Evolutionary conservation across 2,888 invertebrate species (phyloP).

Genomic region (Craniophora ligustri): DNA sequence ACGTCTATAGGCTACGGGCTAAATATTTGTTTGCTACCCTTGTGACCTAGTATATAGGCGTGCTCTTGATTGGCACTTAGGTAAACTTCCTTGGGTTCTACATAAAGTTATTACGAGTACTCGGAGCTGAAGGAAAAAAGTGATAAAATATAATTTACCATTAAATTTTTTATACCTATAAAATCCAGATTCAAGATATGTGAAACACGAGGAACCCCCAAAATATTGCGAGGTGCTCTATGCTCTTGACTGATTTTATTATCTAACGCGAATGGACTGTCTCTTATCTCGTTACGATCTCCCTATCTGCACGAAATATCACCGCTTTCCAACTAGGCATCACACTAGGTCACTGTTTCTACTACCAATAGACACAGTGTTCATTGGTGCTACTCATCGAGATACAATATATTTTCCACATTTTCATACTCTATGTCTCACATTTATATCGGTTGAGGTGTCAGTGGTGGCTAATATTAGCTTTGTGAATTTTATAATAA

Average conservation of each 20-base stretch:
- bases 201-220: background rate
- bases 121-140: too few species aligned
- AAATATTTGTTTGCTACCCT: too few species aligned
- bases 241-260: constrained; percentile 49
- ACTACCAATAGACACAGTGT: constrained; percentile 28
- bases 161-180: too few species aligned
- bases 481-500: constrained; percentile 1
- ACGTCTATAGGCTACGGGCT: too few species aligned
- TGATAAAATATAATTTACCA: too few species aligned
- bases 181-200: background rate
- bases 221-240: background rate
- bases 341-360: constrained; percentile 12
- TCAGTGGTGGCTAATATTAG: constrained; percentile 4
- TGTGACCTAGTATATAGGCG: too few species aligned
- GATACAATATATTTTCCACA: constrained; percentile 18
- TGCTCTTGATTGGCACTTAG: too few species aligned
- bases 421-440: constrained; percentile 30
- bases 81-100: too few species aligned
- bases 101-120: too few species aligned
- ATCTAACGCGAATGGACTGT: constrained; percentile 50
- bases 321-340: constrained; percentile 42
- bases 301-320: constrained; percentile 51
- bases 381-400: constrained; percentile 16
- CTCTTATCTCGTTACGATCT: constrained; percentile 58
- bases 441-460: constrained; percentile 4